Percentiles rank a stretch among this genome's conserved stretches.
Conservation (phyloP, 2,113 vertebrate species). For the Epinephelus moara region DNA sequence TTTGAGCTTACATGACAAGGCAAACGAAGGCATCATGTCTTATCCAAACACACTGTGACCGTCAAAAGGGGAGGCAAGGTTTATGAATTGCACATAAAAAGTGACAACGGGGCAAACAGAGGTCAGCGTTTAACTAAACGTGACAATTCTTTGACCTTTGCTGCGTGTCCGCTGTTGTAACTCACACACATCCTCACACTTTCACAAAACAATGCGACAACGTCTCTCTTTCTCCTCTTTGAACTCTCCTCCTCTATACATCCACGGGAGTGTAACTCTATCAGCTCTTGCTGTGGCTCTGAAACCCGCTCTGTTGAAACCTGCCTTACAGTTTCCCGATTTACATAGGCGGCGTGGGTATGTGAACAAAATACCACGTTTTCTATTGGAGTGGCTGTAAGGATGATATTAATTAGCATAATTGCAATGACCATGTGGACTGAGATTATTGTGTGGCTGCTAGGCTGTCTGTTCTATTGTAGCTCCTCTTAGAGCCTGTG, state of each 20-base stretch:
- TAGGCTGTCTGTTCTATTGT: slow-evolving; percentile 77
- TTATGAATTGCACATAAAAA: slow-evolving; percentile 27
- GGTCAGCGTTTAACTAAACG: slow-evolving; percentile 38
- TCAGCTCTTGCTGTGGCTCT: slow-evolving; percentile 11
- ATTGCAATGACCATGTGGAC: slow-evolving; percentile 82
- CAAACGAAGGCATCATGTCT: slow-evolving; percentile 28
- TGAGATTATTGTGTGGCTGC: slow-evolving; percentile 73
- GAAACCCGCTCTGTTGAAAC: slow-evolving; percentile 4
- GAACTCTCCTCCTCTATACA: slow-evolving; percentile 29
- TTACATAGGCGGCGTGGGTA: slow-evolving; percentile 46
- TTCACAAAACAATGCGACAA: slow-evolving; percentile 9
- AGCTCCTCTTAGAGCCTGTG: slow-evolving; percentile 75
- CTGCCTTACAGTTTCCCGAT: slow-evolving; percentile 25
- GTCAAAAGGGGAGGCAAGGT: slow-evolving; percentile 17
- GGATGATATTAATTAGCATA: slow-evolving; percentile 82
- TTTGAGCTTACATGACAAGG: slow-evolving; percentile 37
- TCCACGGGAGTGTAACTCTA: slow-evolving; percentile 4
- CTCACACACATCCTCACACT: slow-evolving; percentile 24
- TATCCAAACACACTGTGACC: slow-evolving; percentile 34
- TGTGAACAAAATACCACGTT: slow-evolving; percentile 40
- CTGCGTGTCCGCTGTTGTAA: not conserved
- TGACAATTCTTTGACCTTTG: slow-evolving; percentile 57
- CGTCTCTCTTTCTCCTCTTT: slow-evolving; percentile 14
- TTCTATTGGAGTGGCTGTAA: slow-evolving; percentile 62
- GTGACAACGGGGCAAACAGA: slow-evolving; percentile 14